phyloP scores from a whole-genome alignment of 1,140 invertebrate genomes.

The Leptinotarsa lineolata region DNA sequence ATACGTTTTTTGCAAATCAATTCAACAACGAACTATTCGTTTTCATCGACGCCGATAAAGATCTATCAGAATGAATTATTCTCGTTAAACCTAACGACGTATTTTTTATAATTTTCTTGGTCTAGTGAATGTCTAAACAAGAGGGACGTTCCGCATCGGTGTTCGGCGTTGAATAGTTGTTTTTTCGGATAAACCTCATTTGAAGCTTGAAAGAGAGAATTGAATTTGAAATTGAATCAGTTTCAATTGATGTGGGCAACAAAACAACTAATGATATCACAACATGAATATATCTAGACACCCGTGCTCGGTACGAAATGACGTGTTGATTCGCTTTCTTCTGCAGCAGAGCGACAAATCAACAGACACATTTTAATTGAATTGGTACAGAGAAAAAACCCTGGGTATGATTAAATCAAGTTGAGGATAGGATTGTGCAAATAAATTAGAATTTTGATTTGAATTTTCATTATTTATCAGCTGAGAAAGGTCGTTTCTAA shows the following conservation, averaged over 20 bases:
- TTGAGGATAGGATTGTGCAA: no score
- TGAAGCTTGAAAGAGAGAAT: not conserved
- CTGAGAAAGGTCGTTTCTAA: no score
- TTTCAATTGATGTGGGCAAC: not conserved
- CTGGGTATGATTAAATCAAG: no score
- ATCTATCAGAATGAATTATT: not conserved
- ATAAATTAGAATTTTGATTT: no score
- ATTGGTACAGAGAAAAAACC: not conserved
- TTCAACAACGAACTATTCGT: no score
- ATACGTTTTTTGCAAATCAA: no score
- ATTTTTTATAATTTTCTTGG: conserved; percentile 9
- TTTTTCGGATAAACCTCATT: conserved; percentile 6
- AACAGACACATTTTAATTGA: not conserved
- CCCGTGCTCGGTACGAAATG: not conserved
- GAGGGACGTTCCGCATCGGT: not conserved
- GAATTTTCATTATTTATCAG: no score
- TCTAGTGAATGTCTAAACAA: conserved; percentile 6
- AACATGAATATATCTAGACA: conserved; percentile 1
- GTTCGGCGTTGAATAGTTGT: not conserved
- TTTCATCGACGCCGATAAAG: no score
- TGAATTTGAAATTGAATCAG: not conserved
- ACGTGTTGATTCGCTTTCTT: conserved; percentile 2
- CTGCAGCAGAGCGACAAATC: not conserved
- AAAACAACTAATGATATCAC: not conserved
- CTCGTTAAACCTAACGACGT: not conserved